Percentiles rank a stretch among this genome's conserved stretches.
phyloP scores from a whole-genome alignment of 2,797 vertebrate species.

The Pithecia hirsuta region DNA sequence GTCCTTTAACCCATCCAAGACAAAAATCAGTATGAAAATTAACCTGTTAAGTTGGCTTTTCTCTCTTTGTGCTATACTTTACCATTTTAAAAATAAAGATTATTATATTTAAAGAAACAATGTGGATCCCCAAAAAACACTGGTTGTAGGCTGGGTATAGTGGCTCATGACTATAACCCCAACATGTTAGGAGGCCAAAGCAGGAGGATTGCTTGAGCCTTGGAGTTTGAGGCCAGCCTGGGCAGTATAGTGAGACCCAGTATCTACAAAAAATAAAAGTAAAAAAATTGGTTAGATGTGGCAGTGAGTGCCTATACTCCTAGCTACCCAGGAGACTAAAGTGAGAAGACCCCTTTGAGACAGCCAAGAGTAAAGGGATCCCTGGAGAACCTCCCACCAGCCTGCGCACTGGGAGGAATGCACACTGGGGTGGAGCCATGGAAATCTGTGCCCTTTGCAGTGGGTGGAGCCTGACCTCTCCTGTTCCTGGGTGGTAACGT shows the following conservation, averaged over 20 bases:
- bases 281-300: neutral
- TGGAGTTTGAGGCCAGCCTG: neutral
- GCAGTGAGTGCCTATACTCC: neutral
- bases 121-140: neutral
- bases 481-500: neutral
- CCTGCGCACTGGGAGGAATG: neutral
- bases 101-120: neutral
- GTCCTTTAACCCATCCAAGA: neutral
- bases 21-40: neutral
- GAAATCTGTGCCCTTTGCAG: neutral
- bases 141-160: neutral
- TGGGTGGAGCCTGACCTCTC: neutral
- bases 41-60: neutral
- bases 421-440: rapidly evolving
- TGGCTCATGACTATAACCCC: neutral
- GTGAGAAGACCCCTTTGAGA: neutral
- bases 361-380: neutral
- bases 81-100: conserved; percentile 7
- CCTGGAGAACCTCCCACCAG: neutral
- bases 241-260: neutral
- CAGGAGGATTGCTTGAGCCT: neutral
- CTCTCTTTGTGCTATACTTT: neutral
- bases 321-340: neutral
- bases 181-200: neutral
- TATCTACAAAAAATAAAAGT: neutral